Percentiles rank a stretch among this genome's conserved stretches.
phyloP scores from a whole-genome alignment of 2,888 invertebrate species.

The Vannuccia rotundouncinata region DNA sequence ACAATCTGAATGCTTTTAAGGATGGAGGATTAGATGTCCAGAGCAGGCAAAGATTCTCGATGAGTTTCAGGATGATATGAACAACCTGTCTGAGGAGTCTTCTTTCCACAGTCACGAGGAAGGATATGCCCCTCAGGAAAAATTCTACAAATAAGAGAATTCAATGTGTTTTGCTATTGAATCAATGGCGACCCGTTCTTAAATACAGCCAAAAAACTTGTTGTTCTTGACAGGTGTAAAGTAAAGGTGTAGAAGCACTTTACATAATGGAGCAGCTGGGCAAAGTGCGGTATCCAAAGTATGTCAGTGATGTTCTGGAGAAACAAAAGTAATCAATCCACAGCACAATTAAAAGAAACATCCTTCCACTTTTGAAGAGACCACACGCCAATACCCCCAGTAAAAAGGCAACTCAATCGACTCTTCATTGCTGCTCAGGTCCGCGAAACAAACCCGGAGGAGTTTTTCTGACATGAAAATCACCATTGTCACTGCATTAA shows the following conservation, averaged over 20 bases:
- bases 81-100: slow-evolving; percentile 17
- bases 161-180: neutral
- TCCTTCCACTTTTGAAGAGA: neutral
- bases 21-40: neutral
- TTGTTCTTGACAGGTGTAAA: slow-evolving; percentile 9
- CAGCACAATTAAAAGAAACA: slow-evolving; percentile 12
- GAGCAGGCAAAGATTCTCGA: neutral
- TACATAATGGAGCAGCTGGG: slow-evolving; percentile 3
- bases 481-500: neutral
- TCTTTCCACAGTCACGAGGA: slow-evolving; percentile 15
- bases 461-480: neutral
- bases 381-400: neutral
- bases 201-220: slow-evolving; percentile 3
- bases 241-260: neutral
- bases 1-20: neutral
- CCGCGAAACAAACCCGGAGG: slow-evolving; percentile 11
- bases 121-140: slow-evolving; percentile 9
- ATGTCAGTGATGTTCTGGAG: slow-evolving; percentile 9
- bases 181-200: slow-evolving; percentile 19
- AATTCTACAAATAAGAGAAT: neutral
- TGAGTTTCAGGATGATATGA: slow-evolving; percentile 15
- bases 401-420: slow-evolving; percentile 11
- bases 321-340: neutral
- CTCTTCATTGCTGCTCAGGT: slow-evolving; percentile 19
- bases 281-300: neutral